These are phyloP conservation scores for Acipenser transmontanus DNA, from an alignment of 2,797 vertebrate genomes.

Conservation along the genomic window DNA sequence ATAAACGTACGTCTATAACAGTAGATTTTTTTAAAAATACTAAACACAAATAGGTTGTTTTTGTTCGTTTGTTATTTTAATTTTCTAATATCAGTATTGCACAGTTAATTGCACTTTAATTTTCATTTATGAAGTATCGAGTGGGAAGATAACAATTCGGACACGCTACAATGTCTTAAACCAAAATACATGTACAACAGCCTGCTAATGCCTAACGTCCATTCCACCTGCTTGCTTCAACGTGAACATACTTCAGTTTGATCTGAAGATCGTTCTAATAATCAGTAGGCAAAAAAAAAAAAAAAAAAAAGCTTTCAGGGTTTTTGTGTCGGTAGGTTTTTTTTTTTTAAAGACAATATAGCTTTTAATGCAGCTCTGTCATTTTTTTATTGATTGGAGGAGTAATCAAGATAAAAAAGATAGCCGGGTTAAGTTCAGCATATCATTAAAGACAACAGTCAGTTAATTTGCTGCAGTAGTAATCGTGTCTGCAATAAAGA, in stretches of 20 bases:
- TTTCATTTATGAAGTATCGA: too few species aligned
- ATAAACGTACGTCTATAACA: too few species aligned
- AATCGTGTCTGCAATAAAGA: slow-evolving; percentile 72
- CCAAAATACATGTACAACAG: too few species aligned
- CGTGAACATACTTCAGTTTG: slow-evolving; percentile 46
- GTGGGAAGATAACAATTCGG: too few species aligned
- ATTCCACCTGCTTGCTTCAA: slow-evolving; percentile 29
- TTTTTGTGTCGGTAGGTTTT: slow-evolving; percentile 60
- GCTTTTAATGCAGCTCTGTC: slow-evolving; percentile 75
- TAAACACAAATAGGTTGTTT: too few species aligned
- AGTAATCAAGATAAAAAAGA: slow-evolving; percentile 79
- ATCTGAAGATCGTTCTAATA: slow-evolving; percentile 63
- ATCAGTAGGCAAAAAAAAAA: slow-evolving; percentile 43
- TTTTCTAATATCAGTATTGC: too few species aligned
- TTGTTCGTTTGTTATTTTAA: too few species aligned
- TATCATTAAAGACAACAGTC: slow-evolving; percentile 84
- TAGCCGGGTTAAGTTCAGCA: slow-evolving; percentile 71
- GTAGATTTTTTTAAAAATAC: too few species aligned
- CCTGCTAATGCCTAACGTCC: slow-evolving; percentile 8
- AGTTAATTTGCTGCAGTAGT: slow-evolving; percentile 74
- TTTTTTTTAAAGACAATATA: slow-evolving; percentile 65
- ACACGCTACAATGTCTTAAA: too few species aligned
- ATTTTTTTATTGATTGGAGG: slow-evolving; percentile 75
- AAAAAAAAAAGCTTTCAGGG: slow-evolving; percentile 49
- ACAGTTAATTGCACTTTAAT: too few species aligned